Evolutionary conservation across 2,113 vertebrate genomes (phyloP).

Genomic region (Oryzias woworae): DNA sequence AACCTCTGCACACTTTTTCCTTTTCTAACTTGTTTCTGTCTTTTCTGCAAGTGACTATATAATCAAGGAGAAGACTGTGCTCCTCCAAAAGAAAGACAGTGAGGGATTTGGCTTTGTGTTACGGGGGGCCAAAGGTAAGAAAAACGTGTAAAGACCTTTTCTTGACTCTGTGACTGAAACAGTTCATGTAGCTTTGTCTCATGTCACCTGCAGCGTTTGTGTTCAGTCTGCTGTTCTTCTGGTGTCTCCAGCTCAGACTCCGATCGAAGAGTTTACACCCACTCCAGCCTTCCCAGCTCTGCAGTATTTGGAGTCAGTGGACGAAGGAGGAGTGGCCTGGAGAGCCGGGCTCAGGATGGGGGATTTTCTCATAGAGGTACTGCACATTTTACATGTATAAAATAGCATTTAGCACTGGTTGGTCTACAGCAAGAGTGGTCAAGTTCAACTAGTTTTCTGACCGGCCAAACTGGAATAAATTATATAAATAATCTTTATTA

Average conservation of each 20-base stretch:
- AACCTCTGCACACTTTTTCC: not conserved
- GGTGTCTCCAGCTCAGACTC: constrained; percentile 84
- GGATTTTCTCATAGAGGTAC: constrained; percentile 93
- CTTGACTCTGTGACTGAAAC: not conserved
- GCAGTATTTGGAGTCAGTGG: constrained; percentile 92
- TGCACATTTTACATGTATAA: too few relatives aligned
- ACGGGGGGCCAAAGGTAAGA: constrained; percentile 91
- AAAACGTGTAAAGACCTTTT: not conserved
- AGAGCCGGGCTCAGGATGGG: constrained; percentile 91
- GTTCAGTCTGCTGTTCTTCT: not conserved
- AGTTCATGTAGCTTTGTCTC: not conserved
- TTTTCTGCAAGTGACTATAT: constrained; percentile 85
- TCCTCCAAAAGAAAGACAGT: constrained; percentile 94
- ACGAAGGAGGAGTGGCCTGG: constrained; percentile 93
- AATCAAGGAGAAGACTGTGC: constrained; percentile 93
- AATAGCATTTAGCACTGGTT: too few relatives aligned
- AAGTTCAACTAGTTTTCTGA: too few relatives aligned
- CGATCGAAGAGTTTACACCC: constrained; percentile 92
- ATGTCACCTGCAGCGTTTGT: not conserved
- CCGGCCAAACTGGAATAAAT: too few relatives aligned
- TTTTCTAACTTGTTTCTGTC: not conserved
- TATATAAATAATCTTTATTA: too few relatives aligned
- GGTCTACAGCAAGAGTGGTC: too few relatives aligned
- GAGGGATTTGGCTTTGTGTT: constrained; percentile 94
- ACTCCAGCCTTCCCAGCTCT: constrained; percentile 91